These are phyloP conservation scores for Caenorhabditis elegans DNA, from an alignment of 1,140 invertebrate species.

Conservation along the genomic window DNA sequence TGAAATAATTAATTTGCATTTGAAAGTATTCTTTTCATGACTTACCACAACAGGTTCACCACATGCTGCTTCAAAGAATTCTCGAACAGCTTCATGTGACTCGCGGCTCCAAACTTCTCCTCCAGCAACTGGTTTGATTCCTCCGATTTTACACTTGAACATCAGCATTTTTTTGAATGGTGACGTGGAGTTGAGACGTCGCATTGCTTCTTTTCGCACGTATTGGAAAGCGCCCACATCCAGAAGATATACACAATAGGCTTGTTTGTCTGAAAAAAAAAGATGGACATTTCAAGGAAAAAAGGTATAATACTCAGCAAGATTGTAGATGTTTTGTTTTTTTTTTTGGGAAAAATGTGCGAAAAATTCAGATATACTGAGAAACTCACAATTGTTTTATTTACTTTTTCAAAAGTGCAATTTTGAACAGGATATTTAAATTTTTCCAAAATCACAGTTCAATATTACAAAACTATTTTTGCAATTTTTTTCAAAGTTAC, in stretches of 20 bases:
- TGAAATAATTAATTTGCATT: too few relatives aligned
- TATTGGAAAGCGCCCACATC: slow-evolving; percentile 47
- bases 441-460: too few relatives aligned
- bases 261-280: slow-evolving; percentile 30
- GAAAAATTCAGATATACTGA: too few relatives aligned
- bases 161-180: slow-evolving; percentile 49
- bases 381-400: too few relatives aligned
- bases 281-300: not conserved
- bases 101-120: slow-evolving; percentile 45
- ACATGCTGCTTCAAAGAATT: slow-evolving; percentile 42
- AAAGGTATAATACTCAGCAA: too few relatives aligned
- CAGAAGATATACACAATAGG: slow-evolving; percentile 39
- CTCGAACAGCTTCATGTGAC: slow-evolving; percentile 37
- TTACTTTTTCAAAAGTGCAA: too few relatives aligned
- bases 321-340: too few relatives aligned
- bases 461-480: too few relatives aligned
- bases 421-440: too few relatives aligned
- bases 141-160: slow-evolving; percentile 46
- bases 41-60: slow-evolving; percentile 34
- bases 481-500: too few relatives aligned
- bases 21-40: too few relatives aligned
- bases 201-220: slow-evolving; percentile 31
- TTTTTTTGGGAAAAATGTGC: too few relatives aligned
- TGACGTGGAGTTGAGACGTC: slow-evolving; percentile 36
- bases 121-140: slow-evolving; percentile 30